Evolutionary conservation across 2,888 invertebrate species (phyloP).

Genomic region (Oxytorus armatus): DNA sequence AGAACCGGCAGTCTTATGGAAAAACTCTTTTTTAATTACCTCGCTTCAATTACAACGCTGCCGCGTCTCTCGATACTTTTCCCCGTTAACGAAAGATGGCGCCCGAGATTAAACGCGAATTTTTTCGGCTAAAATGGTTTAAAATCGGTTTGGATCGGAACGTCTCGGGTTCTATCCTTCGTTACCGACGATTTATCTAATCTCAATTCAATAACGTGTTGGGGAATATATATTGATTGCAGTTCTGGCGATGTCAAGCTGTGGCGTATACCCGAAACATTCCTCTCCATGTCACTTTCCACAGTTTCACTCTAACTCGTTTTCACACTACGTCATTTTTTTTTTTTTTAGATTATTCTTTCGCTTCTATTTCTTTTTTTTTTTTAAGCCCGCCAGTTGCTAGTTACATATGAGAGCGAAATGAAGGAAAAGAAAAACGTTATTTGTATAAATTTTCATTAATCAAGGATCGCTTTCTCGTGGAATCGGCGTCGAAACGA

Average conservation of each 20-base stretch:
- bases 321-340: conserved; percentile 73
- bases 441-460: no score
- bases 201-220: conserved; percentile 76
- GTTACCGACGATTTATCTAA: conserved; percentile 29
- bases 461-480: no score
- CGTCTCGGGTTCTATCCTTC: conserved; percentile 33
- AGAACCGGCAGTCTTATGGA: no score
- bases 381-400: not conserved
- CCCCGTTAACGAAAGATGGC: conserved; percentile 22
- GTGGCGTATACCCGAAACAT: conserved; percentile 86
- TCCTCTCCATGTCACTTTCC: conserved; percentile 85
- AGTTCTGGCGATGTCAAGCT: conserved; percentile 91
- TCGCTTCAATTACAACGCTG: no score
- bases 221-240: conserved; percentile 85
- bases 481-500: no score
- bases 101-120: conserved; percentile 25
- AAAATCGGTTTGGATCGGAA: no score
- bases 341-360: conserved; percentile 20
- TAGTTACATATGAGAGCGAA: no score
- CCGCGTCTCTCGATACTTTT: no score
- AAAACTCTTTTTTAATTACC: no score
- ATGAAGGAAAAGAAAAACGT: no score
- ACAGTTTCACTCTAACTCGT: conserved; percentile 83
- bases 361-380: not conserved
- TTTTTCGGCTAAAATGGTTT: no score